phyloP scores from a whole-genome alignment of 2,888 invertebrate genomes.

The Cataglyphis altisquamis region DNA sequence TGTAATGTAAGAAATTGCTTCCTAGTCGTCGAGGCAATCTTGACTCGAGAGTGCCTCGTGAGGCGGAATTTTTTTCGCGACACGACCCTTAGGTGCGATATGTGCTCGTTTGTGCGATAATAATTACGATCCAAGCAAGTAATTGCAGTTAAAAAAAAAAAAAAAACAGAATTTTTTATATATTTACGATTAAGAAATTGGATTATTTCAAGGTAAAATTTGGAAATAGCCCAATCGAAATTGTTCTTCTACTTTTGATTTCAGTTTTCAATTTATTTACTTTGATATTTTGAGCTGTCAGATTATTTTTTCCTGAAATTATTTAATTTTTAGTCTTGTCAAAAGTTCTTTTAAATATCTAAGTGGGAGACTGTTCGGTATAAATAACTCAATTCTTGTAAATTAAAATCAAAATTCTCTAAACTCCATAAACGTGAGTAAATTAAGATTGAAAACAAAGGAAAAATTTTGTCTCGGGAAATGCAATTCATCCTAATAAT shows the following conservation, averaged over 20 bases:
- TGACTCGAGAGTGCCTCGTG: slow-evolving; percentile 4
- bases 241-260: background rate
- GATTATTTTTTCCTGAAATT: background rate
- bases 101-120: background rate
- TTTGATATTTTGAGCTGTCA: background rate
- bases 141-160: background rate
- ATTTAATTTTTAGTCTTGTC: background rate
- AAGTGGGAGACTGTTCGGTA: background rate
- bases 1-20: slow-evolving; percentile 41
- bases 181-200: background rate
- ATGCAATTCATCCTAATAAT: background rate
- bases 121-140: background rate
- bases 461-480: background rate
- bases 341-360: background rate
- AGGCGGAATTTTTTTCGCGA: too few relatives aligned
- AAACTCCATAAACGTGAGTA: background rate
- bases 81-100: background rate
- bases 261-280: background rate
- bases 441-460: background rate
- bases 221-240: background rate
- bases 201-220: slow-evolving; percentile 1
- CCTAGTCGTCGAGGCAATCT: slow-evolving; percentile 28
- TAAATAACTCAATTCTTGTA: background rate
- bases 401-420: background rate
- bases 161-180: background rate